phyloP scores from a whole-genome alignment of 2,888 invertebrate species.

The Ernsta delagoae region DNA sequence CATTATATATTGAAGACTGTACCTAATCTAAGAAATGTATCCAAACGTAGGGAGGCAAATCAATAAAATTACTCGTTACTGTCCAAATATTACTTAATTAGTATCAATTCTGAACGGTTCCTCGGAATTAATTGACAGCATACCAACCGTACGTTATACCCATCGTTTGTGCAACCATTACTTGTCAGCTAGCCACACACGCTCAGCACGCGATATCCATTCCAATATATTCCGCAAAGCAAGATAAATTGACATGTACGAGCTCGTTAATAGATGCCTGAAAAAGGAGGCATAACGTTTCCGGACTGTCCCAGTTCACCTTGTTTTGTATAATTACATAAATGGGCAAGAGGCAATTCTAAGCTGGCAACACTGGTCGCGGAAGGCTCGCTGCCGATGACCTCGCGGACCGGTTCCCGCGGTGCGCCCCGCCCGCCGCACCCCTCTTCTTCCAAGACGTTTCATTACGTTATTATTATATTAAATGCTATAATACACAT shows the following conservation, averaged over 20 bases:
- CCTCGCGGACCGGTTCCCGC: no score
- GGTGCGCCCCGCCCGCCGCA: no score
- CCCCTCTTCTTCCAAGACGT: no score
- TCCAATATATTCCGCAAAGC: constrained; percentile 37
- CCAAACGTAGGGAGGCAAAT: no score
- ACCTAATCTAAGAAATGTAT: no score
- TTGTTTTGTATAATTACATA: constrained; percentile 55
- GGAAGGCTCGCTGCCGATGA: no score
- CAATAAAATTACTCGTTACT: background rate
- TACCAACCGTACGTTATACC: constrained; percentile 20
- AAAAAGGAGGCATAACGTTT: constrained; percentile 57
- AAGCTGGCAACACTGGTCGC: no score
- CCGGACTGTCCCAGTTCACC: constrained; percentile 62
- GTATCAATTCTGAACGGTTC: background rate
- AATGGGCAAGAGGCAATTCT: no score
- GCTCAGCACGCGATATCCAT: constrained; percentile 29
- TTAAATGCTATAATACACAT: no score
- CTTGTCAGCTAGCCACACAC: constrained; percentile 27
- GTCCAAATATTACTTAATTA: constrained; percentile 1
- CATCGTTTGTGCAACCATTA: constrained; percentile 32
- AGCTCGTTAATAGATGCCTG: constrained; percentile 47
- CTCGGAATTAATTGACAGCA: constrained; percentile 26
- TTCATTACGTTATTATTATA: no score
- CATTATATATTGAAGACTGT: no score
- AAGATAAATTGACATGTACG: constrained; percentile 36